Evolutionary conservation across 1,140 invertebrate species (phyloP).

Genomic region (Branchinecta lindahli): DNA sequence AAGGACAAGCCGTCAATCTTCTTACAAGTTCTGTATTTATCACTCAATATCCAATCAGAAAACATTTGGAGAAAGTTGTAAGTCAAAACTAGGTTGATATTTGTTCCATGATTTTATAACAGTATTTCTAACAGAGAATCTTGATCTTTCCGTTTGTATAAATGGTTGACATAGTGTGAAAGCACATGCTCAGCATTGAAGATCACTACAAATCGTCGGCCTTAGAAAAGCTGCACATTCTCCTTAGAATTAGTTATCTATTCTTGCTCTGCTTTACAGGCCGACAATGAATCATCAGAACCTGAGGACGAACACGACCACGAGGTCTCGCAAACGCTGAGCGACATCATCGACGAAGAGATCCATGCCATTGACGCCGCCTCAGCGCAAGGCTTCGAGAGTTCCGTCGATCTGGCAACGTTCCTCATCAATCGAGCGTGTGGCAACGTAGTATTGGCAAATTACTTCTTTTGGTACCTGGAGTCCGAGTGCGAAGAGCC

Average conservation of each 20-base stretch:
- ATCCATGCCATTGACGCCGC: neutral
- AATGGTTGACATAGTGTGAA: too few relatives aligned
- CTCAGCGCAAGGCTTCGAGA: neutral
- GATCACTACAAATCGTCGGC: too few relatives aligned
- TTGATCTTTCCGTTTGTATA: too few relatives aligned
- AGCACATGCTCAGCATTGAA: too few relatives aligned
- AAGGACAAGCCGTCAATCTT: too few relatives aligned
- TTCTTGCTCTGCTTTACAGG: neutral
- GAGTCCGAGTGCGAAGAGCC: constrained; percentile 75
- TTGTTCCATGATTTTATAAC: too few relatives aligned
- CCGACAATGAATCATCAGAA: constrained; percentile 6
- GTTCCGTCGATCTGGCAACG: constrained; percentile 52
- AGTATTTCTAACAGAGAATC: too few relatives aligned
- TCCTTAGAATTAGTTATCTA: neutral
- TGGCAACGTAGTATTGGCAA: constrained; percentile 71
- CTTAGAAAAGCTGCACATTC: too few relatives aligned
- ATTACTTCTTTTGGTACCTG: constrained; percentile 96
- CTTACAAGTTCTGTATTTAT: too few relatives aligned
- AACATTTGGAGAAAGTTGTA: too few relatives aligned
- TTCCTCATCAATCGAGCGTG: constrained; percentile 83
- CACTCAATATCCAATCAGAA: too few relatives aligned
- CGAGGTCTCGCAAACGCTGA: neutral
- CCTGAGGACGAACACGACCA: neutral
- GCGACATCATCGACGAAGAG: constrained; percentile 3
- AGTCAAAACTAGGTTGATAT: too few relatives aligned